These are phyloP conservation scores for Drosophila baimaii DNA, from an alignment of 1,140 invertebrate species.

Conservation along the genomic window DNA sequence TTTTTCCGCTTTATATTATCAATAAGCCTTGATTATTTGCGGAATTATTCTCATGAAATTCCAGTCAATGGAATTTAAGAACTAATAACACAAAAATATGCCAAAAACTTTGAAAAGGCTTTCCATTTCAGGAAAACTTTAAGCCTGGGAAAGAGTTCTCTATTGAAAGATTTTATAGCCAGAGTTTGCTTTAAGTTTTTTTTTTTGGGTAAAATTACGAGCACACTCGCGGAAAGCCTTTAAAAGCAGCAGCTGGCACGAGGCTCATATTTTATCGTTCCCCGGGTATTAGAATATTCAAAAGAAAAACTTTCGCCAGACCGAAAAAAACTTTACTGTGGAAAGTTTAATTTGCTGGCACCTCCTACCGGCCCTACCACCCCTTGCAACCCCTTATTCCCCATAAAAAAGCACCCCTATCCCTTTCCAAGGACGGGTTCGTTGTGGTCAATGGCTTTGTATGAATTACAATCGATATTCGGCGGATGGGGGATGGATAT, in stretches of 20 bases:
- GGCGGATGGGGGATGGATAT: slow-evolving; percentile 25
- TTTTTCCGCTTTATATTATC: not conserved
- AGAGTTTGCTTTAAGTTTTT: not conserved
- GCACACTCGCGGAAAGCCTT: not conserved
- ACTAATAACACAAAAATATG: slow-evolving; percentile 1
- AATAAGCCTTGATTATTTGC: slow-evolving; percentile 2
- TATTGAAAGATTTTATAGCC: not conserved
- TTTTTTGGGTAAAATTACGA: not conserved
- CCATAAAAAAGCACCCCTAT: slow-evolving; percentile 6
- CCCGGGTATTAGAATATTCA: slow-evolving; percentile 14
- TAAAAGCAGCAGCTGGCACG: not conserved
- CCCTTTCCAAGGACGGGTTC: slow-evolving; percentile 19
- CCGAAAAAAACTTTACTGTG: slow-evolving; percentile 25
- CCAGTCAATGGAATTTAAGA: slow-evolving; percentile 4
- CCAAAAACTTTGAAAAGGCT: not conserved
- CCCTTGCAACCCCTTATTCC: not conserved
- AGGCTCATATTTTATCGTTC: slow-evolving; percentile 25
- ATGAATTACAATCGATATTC: slow-evolving; percentile 59
- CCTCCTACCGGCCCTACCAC: not conserved
- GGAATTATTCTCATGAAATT: slow-evolving; percentile 5
- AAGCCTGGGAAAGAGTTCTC: not conserved
- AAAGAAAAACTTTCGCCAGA: slow-evolving; percentile 27
- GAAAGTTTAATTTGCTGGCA: slow-evolving; percentile 38
- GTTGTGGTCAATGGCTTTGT: slow-evolving; percentile 56
- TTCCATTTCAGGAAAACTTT: not conserved